Evolutionary conservation across 1,140 invertebrate genomes (phyloP), one percentile per base, ranked within the genome.

Genomic region (Zaprionus africanus): DNA sequence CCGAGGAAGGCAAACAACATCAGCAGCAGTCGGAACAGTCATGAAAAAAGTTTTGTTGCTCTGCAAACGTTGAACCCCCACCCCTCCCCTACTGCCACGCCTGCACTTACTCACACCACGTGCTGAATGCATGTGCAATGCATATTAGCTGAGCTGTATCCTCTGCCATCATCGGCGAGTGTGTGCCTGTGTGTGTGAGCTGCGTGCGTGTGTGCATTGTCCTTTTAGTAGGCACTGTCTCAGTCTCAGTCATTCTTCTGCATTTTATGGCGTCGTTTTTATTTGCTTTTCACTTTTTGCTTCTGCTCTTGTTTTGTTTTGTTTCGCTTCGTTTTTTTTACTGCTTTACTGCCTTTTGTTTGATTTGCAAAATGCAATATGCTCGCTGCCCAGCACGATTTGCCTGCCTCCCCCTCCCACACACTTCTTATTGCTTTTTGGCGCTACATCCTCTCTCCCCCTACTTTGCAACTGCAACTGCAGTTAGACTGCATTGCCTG

Each of bases 281-380:
- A 54, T 76, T 60, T 60, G 24, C 51, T 53, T 61, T 38, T 34
- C 22, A 19, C 49, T 34, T 22, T 41, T 46, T 70, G 54, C 17
- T 51, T 58, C 43, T 28, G 22, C n/a, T 58, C n/a, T n/a, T n/a
- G n/a, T 70, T 76, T 60, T 54, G 53, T 59, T 70, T 77, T 61
- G 43, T 54, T 76, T 60, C 54, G 24, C 54, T 53, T 61, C n/a
- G 19, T 36, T 31, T 24, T 31, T 38, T 19, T 62, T 64, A 65
- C 36, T 66, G 38, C 56, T 84, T 76, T 80, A 63, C 67, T 68
- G 19, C 75, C 78, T 81, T 90, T 90, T 90, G 81, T 90, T 86
- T 90, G 85, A 90, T 90, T 90, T 90, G 82, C 60, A 62, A 90
- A 90, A 90, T 90, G 86, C 85, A 90, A 90, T 90, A 90, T 90